These are phyloP conservation scores for Raillietiella orientalis DNA, from an alignment of 2,888 invertebrate genomes.

Conservation along the genomic window DNA sequence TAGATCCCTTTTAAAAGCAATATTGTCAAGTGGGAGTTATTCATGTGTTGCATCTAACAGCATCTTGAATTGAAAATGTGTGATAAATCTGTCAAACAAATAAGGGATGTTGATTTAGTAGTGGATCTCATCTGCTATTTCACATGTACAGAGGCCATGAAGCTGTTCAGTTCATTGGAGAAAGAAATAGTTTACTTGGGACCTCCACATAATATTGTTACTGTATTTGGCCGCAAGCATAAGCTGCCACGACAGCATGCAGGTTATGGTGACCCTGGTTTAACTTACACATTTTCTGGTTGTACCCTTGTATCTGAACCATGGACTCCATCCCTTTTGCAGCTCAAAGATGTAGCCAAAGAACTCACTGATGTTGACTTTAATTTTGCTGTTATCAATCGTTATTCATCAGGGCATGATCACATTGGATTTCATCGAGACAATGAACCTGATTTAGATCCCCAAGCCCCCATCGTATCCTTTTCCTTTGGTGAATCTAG, in stretches of 20 bases:
- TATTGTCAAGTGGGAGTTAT: no score
- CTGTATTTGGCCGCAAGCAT: constrained; percentile 29
- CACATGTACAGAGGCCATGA: constrained; percentile 15
- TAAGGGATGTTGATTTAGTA: constrained; percentile 20
- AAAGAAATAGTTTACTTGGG: constrained; percentile 24
- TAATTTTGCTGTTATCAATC: constrained; percentile 31
- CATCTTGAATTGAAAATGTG: no score
- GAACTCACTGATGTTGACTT: constrained; percentile 20
- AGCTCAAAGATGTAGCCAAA: constrained; percentile 18
- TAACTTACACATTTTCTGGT: constrained; percentile 29
- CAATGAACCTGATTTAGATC: constrained; percentile 28
- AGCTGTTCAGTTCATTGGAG: constrained; percentile 20
- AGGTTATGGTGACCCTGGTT: constrained; percentile 27
- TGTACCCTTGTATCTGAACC: constrained; percentile 24
- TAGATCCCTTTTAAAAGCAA: no score
- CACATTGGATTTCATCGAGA: constrained; percentile 37
- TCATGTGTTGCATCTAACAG: no score
- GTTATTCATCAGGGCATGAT: constrained; percentile 28
- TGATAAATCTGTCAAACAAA: no score
- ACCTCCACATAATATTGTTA: constrained; percentile 23
- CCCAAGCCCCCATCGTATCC: constrained; percentile 26
- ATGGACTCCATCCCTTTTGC: constrained; percentile 21
- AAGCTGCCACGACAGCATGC: constrained; percentile 31
- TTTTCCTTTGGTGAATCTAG: constrained; percentile 27
- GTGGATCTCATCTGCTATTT: constrained; percentile 21